Evolutionary conservation across 1,140 invertebrate genomes (phyloP).

Genomic region (Drosophila ananassae): DNA sequence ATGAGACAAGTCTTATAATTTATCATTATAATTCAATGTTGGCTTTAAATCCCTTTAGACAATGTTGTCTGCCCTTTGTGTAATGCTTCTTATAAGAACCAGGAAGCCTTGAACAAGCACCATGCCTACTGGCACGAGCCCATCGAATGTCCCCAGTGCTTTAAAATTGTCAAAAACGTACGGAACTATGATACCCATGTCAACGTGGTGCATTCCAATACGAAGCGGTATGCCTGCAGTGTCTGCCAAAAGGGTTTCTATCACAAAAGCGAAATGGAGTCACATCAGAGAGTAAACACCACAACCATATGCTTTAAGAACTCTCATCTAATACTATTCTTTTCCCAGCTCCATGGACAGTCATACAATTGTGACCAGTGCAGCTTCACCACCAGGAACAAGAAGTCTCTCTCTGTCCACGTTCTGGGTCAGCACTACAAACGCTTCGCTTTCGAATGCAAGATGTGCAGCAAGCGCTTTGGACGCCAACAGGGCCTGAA

Average conservation of each 20-base stretch:
- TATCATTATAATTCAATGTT: rapidly evolving
- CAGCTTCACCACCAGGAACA: conserved; percentile 67
- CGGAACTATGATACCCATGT: conserved; percentile 68
- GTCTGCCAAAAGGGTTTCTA: conserved; percentile 76
- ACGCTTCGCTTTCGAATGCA: conserved; percentile 62
- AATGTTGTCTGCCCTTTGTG: conserved; percentile 66
- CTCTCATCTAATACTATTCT: neutral
- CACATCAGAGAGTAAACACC: conserved; percentile 57
- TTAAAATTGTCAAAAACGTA: conserved; percentile 71
- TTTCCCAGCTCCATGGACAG: conserved; percentile 46
- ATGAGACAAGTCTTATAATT: neutral
- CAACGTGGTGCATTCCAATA: conserved; percentile 69
- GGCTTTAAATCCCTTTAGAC: conserved; percentile 31
- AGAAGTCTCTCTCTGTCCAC: conserved; percentile 70
- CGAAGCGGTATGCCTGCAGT: conserved; percentile 69
- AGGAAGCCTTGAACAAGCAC: conserved; percentile 61
- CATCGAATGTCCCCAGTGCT: conserved; percentile 60
- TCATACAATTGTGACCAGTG: conserved; percentile 62
- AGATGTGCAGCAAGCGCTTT: conserved; percentile 58
- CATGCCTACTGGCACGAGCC: conserved; percentile 65
- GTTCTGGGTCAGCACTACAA: conserved; percentile 64
- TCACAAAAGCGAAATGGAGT: conserved; percentile 74
- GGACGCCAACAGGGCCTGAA: conserved; percentile 63
- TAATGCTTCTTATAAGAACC: conserved; percentile 59
- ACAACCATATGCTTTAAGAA: no score